Conservation (phyloP, 2,113 vertebrate genomes). For the Notothenia rossii region DNA sequence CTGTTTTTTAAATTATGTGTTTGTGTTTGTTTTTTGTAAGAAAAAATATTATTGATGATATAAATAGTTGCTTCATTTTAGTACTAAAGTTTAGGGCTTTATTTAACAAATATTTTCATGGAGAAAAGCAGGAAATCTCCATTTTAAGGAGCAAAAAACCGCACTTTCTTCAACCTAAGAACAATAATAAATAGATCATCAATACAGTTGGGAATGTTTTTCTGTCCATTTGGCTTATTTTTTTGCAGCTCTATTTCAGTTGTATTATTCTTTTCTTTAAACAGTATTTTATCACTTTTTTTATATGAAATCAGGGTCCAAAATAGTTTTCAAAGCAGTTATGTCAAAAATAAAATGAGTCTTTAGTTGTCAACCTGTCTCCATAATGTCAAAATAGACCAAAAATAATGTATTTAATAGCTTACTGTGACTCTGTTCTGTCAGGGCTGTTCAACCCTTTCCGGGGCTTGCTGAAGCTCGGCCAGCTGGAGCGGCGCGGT, state of each 20-base stretch:
- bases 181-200: too few relatives aligned
- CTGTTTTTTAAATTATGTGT: too few relatives aligned
- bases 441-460: conserved; percentile 93
- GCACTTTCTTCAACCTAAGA: too few relatives aligned
- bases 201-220: too few relatives aligned
- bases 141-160: too few relatives aligned
- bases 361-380: background rate
- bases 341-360: background rate
- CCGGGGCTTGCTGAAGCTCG: conserved; percentile 93
- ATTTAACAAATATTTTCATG: too few relatives aligned
- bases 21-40: too few relatives aligned
- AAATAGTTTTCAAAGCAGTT: background rate
- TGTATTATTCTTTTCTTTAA: background rate
- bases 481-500: conserved; percentile 89
- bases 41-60: too few relatives aligned
- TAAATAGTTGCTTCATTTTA: background rate
- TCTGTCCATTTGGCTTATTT: too few relatives aligned
- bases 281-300: background rate
- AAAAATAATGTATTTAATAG: too few relatives aligned
- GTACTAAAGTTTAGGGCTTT: background rate
- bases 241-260: too few relatives aligned
- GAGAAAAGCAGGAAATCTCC: too few relatives aligned
- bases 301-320: background rate
- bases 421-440: background rate
- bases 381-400: background rate